A percentile compares a stretch with the other conserved stretches of the same genome.
Conservation (phyloP, 2,113 vertebrate genomes). For the Podilymbus podiceps region DNA sequence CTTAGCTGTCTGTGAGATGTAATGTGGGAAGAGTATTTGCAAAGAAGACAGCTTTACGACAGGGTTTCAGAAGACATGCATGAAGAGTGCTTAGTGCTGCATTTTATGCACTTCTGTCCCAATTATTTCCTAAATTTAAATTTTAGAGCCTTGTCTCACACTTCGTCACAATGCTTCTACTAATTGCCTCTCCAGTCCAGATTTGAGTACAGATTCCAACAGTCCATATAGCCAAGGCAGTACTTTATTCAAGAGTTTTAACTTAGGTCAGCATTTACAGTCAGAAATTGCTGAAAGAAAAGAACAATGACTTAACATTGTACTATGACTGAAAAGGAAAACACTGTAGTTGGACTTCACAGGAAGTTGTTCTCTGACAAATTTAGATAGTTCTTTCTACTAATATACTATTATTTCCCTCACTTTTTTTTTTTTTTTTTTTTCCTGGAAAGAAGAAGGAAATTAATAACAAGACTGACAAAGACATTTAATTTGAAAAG, state of each 20-base stretch:
- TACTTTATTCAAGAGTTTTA: not conserved
- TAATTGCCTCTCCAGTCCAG: not conserved
- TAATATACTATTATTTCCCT: not conserved
- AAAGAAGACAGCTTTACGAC: not conserved
- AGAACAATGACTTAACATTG: not conserved
- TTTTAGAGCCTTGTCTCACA: not conserved
- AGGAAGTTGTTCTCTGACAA: not conserved
- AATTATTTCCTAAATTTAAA: not conserved
- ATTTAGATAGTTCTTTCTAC: not conserved
- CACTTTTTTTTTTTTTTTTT: not conserved
- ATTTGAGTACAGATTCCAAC: not conserved
- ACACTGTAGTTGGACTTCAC: not conserved
- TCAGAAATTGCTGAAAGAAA: not conserved
- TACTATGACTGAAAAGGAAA: not conserved
- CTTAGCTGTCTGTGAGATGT: not conserved
- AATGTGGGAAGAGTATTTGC: not conserved
- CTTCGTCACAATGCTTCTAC: not conserved
- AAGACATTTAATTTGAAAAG: not conserved
- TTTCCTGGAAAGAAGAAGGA: not conserved
- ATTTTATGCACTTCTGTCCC: not conserved
- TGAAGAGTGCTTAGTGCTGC: not conserved
- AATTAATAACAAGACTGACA: not conserved
- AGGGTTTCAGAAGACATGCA: not conserved
- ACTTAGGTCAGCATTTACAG: not conserved
- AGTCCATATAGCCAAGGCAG: not conserved